phyloP scores from a whole-genome alignment of 1,140 invertebrate species.

The Zaprionus gabonicus region DNA sequence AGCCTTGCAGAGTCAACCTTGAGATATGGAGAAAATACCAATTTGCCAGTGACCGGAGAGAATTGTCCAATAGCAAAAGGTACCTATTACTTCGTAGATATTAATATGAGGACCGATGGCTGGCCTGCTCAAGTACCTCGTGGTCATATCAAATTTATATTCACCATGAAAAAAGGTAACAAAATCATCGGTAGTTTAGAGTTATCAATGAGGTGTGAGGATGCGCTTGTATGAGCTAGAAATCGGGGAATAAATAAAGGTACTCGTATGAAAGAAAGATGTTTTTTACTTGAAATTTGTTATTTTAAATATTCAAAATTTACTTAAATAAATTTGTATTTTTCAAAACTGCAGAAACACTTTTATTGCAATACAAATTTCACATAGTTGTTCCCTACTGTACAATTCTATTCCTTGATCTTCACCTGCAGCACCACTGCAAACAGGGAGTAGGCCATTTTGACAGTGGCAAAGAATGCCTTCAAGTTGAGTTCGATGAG shows the following conservation, averaged over 20 bases:
- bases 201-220: background rate
- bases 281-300: background rate
- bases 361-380: background rate
- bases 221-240: background rate
- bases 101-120: background rate
- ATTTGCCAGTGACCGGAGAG: background rate
- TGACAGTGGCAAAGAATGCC: conserved; percentile 66
- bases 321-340: too few relatives aligned
- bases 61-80: conserved; percentile 15
- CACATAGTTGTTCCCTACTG: background rate
- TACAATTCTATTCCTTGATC: conserved; percentile 4
- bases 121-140: conserved; percentile 1
- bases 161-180: background rate
- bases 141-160: conserved; percentile 3
- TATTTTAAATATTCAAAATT: too few relatives aligned
- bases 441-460: conserved; percentile 75
- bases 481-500: conserved; percentile 61
- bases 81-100: conserved; percentile 2
- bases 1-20: background rate
- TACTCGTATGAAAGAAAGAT: background rate
- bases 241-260: too few relatives aligned
- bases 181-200: background rate
- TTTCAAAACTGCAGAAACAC: too few relatives aligned
- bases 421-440: conserved; percentile 51
- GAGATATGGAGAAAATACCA: background rate